Evolutionary conservation across 1,140 invertebrate genomes (phyloP), one percentile per base, ranked within the genome.

Genomic region (Bombus difficillimus): DNA sequence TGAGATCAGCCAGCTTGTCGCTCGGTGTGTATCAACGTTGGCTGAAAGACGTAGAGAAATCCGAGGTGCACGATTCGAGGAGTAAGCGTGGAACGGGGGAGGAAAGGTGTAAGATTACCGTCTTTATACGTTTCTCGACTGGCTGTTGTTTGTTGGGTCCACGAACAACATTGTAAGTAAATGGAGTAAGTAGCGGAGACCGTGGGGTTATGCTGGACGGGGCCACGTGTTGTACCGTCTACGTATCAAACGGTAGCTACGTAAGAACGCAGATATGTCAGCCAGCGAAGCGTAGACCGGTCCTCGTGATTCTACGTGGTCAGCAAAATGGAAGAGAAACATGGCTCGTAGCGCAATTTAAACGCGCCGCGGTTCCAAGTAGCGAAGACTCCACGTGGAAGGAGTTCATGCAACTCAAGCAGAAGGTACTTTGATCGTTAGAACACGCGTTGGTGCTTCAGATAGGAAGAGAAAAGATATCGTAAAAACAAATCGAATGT

Each of bases 141-240:
- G 79, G 39, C 88, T 78, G 74, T 69, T 90, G 88, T 90, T 90
- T 90, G 88, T 82, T 87, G 69, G 69, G 79, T 80, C 71, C 82
- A 37, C 83, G 75, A 71, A 83, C 87, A 85, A 91, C 90, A 91
- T 91, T 91, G 90, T 91, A 88, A 89, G 87, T 85, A 91, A 91
- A 86, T 81, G 78, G 85, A 86, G 87, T 81, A 87, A 78, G 68
- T 71, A 34, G 41, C 13, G 34, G 57, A 43, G 39, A 69, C 39
- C n/a, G 62, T 41, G 59, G 57, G 34, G 41, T 41, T 32, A 59
- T n/a, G 76, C n/a, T 34, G 82, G 10, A 47, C 39, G n/a, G 62
- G n/a, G 68, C 73, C 59, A 79, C 64, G 79, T 81, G 57, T 90
- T 90, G 81, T 87, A 78, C 78, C 89, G 89, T 90, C 89, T 90